Evolutionary conservation across 2,113 vertebrate species (phyloP), one percentile per base, ranked within the genome.

Genomic region (Dicaeum eximium): DNA sequence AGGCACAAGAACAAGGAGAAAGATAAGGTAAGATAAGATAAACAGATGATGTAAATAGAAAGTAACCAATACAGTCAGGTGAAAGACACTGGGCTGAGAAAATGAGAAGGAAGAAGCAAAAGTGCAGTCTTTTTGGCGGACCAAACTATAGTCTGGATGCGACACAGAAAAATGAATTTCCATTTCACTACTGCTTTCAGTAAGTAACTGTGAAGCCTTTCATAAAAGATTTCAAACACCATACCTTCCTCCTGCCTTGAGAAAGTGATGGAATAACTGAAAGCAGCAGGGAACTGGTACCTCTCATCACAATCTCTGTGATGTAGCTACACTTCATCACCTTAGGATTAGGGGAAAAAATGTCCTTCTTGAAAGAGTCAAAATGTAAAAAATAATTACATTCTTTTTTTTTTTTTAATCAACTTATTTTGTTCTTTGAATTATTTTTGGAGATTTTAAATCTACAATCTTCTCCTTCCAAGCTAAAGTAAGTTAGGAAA

Each of bases 261-360:
- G 47, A 80, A 91, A 86, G 23, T 31, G 51, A 70, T 18, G 17
- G 67, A 18, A 45, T 37, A 89, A 66, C 47, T 35, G 38, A 74
- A 24, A 74, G 51, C 21, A 86, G 38, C 47, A 54, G 35, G 44
- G 38, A 80, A 57, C 12, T 11, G n/a, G 35, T 23, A 54, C 20
- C 13, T 80, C 51, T 56, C 18, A 35, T 42, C 17, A 57, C 23
- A 47, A 15, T 28, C 10, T 42, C n/a, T 58, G 45, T 53, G n/a
- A 35, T 0, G 0, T 30, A 61, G 25, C 48, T 86, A 60, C 1
- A 2, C 6, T 22, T 64, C 24, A 53, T 15, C 88, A 51, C 20
- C 10, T n/a, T 33, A 28, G 7, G 6, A 69, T 1, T 15, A 6
- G 16, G 16, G 25, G 6, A 0, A 8, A 37, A 28, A 47, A 23